phyloP scores from a whole-genome alignment of 2,888 invertebrate species.

The Hypomecis atomaria region DNA sequence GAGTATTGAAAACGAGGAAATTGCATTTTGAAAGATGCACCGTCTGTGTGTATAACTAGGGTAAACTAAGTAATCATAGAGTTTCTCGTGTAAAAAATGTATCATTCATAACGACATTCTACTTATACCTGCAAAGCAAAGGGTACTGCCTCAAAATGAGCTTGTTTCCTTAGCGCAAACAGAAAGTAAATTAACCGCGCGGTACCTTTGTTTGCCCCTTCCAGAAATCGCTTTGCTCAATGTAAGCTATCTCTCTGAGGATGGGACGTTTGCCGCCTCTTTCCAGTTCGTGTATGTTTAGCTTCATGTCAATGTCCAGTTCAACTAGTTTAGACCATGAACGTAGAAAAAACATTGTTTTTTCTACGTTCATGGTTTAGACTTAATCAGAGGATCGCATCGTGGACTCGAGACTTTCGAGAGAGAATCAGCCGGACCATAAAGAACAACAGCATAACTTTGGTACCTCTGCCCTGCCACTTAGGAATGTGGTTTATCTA shows the following conservation, averaged over 20 bases:
- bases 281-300: conserved; percentile 40
- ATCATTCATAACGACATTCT: conserved; percentile 34
- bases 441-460: conserved; percentile 39
- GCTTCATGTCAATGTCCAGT: conserved; percentile 53
- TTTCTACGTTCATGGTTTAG: no score
- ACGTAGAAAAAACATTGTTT: no score
- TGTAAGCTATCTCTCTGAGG: conserved; percentile 58
- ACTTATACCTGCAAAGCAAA: conserved; percentile 40
- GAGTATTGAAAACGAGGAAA: background rate
- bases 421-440: conserved; percentile 33
- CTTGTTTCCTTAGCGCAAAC: conserved; percentile 70
- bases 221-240: conserved; percentile 65
- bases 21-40: background rate
- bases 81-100: conserved; percentile 32
- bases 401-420: conserved; percentile 39
- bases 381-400: conserved; percentile 48
- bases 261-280: conserved; percentile 51
- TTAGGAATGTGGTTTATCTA: conserved; percentile 54
- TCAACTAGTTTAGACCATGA: conserved; percentile 41
- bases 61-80: conserved; percentile 28
- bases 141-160: conserved; percentile 60
- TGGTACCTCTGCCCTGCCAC: conserved; percentile 41
- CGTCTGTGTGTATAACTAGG: background rate
- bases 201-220: conserved; percentile 72
- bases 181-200: conserved; percentile 71